Evolutionary conservation across 2,113 vertebrate genomes (phyloP), one percentile per base, ranked within the genome.

Genomic region (Nyctibius bracteatus): DNA sequence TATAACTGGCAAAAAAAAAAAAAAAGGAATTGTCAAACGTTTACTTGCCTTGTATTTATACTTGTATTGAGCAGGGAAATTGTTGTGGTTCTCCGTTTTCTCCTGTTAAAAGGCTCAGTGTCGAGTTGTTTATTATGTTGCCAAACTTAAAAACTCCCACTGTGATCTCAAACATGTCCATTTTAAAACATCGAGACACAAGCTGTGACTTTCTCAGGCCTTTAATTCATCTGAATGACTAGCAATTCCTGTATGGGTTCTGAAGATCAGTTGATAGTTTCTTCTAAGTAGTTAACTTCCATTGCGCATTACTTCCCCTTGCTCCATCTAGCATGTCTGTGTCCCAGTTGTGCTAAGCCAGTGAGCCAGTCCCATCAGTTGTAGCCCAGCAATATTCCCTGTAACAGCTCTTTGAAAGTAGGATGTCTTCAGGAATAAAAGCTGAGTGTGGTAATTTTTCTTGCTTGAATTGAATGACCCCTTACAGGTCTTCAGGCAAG

Each of bases 251-350:
- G 17, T 63, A 6, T 22, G 66, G 24, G 12, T 80, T 66, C 46
- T 81, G 47, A 37, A 70, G 62, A 52, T 66, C 4, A n/a, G 4
- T 31, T 75, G 28, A 21, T n/a, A 35, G 47, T 54, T 94, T 43
- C 17, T 90, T 77, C 11, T 14, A 15, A 41, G 70, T 22, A 30
- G 19, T 84, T 39, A 20, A 33, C 14, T 58, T 67, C 67, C 10
- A 5, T 25, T 43, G 35, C 57, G 7, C 5, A 0, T 52, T 10
- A 8, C 13, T 19, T 67, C 24, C 21, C 27, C 8, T 65, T 1
- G 0, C n/a, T 88, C 43, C 18, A 13, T 25, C 24, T 14, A 18
- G 58, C 21, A 3, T 44, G 44, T 24, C 17, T 1, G 0, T 47
- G 46, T 51, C 37, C 44, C 21, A 20, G 18, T 14, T 68, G 47